Conservation (phyloP, 92 coral and sea anemone genomes). For the Bergia puertoricense region DNA sequence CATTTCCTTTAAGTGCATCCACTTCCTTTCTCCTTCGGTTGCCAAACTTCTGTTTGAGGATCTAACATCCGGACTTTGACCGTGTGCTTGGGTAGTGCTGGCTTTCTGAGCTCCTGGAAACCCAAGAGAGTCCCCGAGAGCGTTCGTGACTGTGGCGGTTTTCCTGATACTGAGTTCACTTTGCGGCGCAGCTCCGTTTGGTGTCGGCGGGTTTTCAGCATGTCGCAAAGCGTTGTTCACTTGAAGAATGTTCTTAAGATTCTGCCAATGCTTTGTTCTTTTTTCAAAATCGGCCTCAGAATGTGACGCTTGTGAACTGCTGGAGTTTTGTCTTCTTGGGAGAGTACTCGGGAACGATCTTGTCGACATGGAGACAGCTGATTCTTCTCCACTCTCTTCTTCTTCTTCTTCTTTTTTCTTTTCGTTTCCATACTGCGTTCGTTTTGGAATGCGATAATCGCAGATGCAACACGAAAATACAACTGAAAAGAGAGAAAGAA, state of each 20-base stretch:
- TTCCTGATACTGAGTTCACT: neutral
- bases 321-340: constrained; percentile 24
- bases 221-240: constrained; percentile 20
- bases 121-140: neutral
- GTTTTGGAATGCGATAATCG: constrained; percentile 76
- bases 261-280: constrained; percentile 8
- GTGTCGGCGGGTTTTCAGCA: neutral
- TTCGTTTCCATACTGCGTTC: constrained; percentile 30
- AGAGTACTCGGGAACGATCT: constrained; percentile 33
- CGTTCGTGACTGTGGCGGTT: neutral
- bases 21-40: no score
- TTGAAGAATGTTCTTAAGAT: neutral
- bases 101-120: neutral
- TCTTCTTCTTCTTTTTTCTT: constrained; percentile 48
- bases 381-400: constrained; percentile 51
- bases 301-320: constrained; percentile 9
- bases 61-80: neutral
- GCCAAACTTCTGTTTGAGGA: neutral
- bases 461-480: constrained; percentile 69
- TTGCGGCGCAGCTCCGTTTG: neutral
- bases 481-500: constrained; percentile 44
- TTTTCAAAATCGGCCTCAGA: constrained; percentile 16
- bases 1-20: neutral
- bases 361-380: constrained; percentile 35
- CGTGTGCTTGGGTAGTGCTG: neutral